Evolutionary conservation across 2,888 invertebrate genomes (phyloP).

Genomic region (Geotrupes spiniger): DNA sequence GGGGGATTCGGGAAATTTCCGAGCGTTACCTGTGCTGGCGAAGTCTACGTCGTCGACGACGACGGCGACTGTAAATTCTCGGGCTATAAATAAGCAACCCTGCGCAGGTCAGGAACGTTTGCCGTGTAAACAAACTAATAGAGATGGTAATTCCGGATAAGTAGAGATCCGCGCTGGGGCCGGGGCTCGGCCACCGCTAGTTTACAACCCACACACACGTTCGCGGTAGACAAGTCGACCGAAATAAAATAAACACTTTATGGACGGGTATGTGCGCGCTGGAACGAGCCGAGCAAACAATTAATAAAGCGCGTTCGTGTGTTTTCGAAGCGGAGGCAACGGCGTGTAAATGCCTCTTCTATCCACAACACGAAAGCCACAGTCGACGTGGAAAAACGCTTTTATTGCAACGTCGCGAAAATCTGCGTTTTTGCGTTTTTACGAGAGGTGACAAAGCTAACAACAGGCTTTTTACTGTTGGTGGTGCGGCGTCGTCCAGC

Average conservation of each 20-base stretch:
- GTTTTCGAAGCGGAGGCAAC: too few relatives aligned
- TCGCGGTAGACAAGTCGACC: slow-evolving; percentile 8
- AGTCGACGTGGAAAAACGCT: too few relatives aligned
- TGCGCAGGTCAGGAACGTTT: slow-evolving; percentile 12
- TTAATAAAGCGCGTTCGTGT: slow-evolving; percentile 4
- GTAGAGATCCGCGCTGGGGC: slow-evolving; percentile 8
- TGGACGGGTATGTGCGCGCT: slow-evolving; percentile 4
- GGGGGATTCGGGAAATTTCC: too few relatives aligned
- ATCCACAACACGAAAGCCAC: too few relatives aligned
- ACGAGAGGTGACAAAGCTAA: too few relatives aligned
- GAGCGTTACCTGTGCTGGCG: too few relatives aligned
- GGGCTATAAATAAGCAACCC: slow-evolving; percentile 12
- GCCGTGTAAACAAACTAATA: slow-evolving; percentile 17
- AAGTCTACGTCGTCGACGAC: neutral
- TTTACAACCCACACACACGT: slow-evolving; percentile 15
- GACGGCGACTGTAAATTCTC: slow-evolving; percentile 8
- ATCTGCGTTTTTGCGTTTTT: too few relatives aligned
- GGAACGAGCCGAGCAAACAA: slow-evolving; percentile 6
- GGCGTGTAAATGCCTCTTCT: too few relatives aligned
- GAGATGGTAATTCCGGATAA: slow-evolving; percentile 18
- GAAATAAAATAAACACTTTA: slow-evolving; percentile 15
- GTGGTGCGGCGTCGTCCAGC: too few relatives aligned
- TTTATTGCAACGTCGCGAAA: too few relatives aligned
- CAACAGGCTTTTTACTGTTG: too few relatives aligned
- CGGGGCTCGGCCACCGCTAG: slow-evolving; percentile 13